Base-by-base conservation (phyloP, 2,888 invertebrate species). In the Empis stercorea region DNA sequence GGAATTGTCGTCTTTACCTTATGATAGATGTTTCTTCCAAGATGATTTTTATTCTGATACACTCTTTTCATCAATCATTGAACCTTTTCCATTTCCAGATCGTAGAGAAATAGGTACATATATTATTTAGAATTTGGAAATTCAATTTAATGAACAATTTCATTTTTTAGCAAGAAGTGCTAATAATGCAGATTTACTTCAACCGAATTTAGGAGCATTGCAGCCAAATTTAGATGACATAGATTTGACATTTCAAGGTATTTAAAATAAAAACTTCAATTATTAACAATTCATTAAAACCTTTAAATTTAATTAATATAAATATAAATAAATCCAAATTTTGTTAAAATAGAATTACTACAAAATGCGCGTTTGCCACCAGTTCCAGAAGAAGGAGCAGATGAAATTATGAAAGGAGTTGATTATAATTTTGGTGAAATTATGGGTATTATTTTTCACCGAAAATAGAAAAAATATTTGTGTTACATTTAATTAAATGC, bases 201-300 rank as follows among this genome's bases (percentile, higher is more conserved):
- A 99, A 72, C 99, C 99, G 45, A 95, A 95, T 64, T 79, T 99
- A 61, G 87, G 94, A 37, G 94, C 96, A 46, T 73, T 99, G 51
- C 97, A 99, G 71, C 97, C 99, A 54, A 93, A 91, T 72, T 77
- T 96, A 61, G 93, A 94, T 64, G 93, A 93, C 71, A 89, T 89
- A 70, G 89, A 66, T 54, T 84, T 89, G 69, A 88, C 87, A 9
- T 73, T 87, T 54, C 86, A 84, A 71, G 87, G 86, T 85, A 71
- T 39, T 49, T 50, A 16, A 6, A n/a, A 10, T 38, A 9, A 39
- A 27, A 6, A 16, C 17, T 11, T 30, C 13, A 17, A 41, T 20
- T 4, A 20, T 20, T 3, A 20, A 20, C 5, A 4, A 7, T 2
- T 42, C 27, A 20, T 41, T 30, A 41, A 39, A 48, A n/a, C 27